Base-by-base conservation (phyloP, 2,888 invertebrate genomes). In the Allacma fusca region DNA sequence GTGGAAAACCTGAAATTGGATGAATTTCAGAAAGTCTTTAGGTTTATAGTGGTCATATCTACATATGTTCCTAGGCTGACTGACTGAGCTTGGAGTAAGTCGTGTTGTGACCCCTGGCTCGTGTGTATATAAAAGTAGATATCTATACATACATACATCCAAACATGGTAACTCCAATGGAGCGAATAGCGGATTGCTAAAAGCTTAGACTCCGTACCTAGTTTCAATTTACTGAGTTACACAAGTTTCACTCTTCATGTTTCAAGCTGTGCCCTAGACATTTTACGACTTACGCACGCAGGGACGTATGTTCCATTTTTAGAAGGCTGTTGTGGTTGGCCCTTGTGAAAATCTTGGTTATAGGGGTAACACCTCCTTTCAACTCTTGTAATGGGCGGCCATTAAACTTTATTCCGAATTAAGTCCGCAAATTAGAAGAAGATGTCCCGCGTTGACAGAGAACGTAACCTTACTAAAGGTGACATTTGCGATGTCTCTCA, bases 191-290 rank as follows among this genome's bases (percentile, higher is more conserved):
- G n/a, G 50, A 50, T 50, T 50, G 19, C 50, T 50, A 16, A 50
- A 50, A 50, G 50, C 19, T 16, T 50, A 9, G 19, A n/a, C 50
- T 19, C 50, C 16, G n/a, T 50, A 12, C 19, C n/a, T 50, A 13
- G 28, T 65, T 65, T 65, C 26, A 26, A 26, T 65, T 65, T 26
- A 65, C 26, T 65, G 16, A n/a, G 26, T 16, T 28, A 65, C 65
- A 29, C 26, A 23, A 65, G 28, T 26, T 26, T 65, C 19, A 65
- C 65, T 65, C n/a, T 13, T n/a, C 50, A n/a, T 2, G 50, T 50
- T 16, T 65, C 65, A 65, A 28, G 65, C 65, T 65, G 65, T 19
- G 65, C 19, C 29, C 26, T 28, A 12, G 28, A 28, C 29, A 65
- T 26, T 28, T 65, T 13, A 28, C 4, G 29, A 13, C 65, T 28